Conservation (phyloP, 1,140 invertebrate species). For the Ceratina calcarata region DNA sequence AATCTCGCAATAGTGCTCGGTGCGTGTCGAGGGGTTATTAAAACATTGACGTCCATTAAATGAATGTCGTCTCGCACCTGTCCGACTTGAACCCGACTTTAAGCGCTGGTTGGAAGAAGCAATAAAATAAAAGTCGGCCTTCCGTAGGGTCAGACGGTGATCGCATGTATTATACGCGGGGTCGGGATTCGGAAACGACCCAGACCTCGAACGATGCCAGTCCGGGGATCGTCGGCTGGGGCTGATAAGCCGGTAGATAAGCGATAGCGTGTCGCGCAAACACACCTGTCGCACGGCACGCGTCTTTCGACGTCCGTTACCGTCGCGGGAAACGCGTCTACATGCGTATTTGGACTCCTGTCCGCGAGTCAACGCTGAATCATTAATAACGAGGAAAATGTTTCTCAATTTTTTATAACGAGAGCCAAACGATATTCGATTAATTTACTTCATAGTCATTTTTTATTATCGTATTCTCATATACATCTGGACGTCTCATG, state of each 20-base stretch:
- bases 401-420: too few species aligned
- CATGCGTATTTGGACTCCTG: neutral
- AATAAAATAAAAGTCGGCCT: conserved; percentile 13
- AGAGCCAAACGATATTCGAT: too few species aligned
- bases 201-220: conserved; percentile 3
- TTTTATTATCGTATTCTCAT: too few species aligned
- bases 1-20: neutral
- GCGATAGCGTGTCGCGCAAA: conserved; percentile 5
- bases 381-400: too few species aligned
- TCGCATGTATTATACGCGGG: neutral
- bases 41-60: too few species aligned
- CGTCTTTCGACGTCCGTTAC: conserved; percentile 25
- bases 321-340: conserved; percentile 16
- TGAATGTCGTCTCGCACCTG: neutral
- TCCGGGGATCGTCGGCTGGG: neutral
- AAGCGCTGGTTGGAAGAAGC: neutral
- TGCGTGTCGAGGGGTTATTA: too few species aligned
- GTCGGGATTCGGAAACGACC: conserved; percentile 8
- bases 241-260: conserved; percentile 30
- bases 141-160: neutral
- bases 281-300: conserved; percentile 42
- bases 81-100: neutral
- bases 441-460: too few species aligned
- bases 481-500: too few species aligned
- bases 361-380: too few species aligned